These are phyloP conservation scores for Cynopterus sphinx DNA, from an alignment of 2,797 vertebrate species.

Conservation along the genomic window DNA sequence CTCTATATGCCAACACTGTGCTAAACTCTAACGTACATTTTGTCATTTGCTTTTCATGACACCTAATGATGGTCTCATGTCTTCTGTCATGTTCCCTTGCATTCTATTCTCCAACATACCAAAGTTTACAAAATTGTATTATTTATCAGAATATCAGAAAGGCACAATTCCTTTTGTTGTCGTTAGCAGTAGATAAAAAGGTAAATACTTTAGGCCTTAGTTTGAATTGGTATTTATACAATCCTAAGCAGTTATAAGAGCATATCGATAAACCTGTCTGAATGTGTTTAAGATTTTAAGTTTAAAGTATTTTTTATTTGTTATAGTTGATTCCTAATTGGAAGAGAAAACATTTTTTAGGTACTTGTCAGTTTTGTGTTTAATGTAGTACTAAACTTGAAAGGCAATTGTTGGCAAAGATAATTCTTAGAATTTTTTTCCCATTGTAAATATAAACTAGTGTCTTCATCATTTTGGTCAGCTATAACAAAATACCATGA, in stretches of 20 bases:
- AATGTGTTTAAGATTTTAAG: constrained; percentile 21
- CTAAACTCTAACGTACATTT: not conserved
- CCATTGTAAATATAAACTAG: not conserved
- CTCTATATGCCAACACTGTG: not conserved
- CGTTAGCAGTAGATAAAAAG: not conserved
- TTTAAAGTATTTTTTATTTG: constrained; percentile 12
- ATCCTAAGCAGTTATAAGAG: not conserved
- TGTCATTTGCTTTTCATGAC: not conserved
- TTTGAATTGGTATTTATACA: constrained; percentile 26
- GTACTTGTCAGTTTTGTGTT: constrained; percentile 30
- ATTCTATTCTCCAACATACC: not conserved
- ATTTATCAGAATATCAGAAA: not conserved
- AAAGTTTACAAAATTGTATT: not conserved
- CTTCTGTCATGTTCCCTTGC: not conserved
- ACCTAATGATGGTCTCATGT: not conserved
- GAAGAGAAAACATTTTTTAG: constrained; percentile 34
- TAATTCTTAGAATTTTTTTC: not conserved
- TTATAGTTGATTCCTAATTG: not conserved
- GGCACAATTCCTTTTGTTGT: not conserved
- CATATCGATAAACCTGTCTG: not conserved
- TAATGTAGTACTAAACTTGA: constrained; percentile 17
- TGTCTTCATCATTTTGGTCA: not conserved
- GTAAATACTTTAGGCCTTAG: constrained; percentile 44
- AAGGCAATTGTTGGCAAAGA: not conserved
- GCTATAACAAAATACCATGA: not conserved